A percentile compares a stretch with the other conserved stretches of the same genome.
phyloP scores from a whole-genome alignment of 2,888 invertebrate genomes.

The Andrena hattorfiana region DNA sequence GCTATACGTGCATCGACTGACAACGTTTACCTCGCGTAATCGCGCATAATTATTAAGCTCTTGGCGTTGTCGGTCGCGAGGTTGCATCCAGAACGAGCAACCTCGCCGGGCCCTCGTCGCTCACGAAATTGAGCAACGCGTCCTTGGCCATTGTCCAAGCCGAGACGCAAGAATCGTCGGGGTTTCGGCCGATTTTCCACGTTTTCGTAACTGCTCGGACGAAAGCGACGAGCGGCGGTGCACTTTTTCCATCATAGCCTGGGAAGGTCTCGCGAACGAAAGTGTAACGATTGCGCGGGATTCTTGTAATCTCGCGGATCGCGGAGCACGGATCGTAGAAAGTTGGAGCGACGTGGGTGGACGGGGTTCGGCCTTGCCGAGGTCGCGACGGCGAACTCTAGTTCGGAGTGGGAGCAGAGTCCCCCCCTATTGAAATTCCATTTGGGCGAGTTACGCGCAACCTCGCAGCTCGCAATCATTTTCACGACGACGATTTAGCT shows the following conservation, averaged over 20 bases:
- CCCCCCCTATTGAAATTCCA: slow-evolving; percentile 67
- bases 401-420: background rate
- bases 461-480: slow-evolving; percentile 59
- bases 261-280: background rate
- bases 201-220: slow-evolving; percentile 6
- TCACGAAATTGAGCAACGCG: slow-evolving; percentile 74
- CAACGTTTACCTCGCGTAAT: slow-evolving; percentile 67
- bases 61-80: slow-evolving; percentile 49
- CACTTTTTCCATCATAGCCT: background rate
- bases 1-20: slow-evolving; percentile 74
- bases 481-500: slow-evolving; percentile 67
- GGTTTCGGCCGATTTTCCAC: slow-evolving; percentile 22
- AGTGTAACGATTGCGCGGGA: background rate
- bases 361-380: slow-evolving; percentile 25
- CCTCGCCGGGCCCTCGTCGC: slow-evolving; percentile 8
- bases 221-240: background rate
- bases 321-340: background rate
- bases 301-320: background rate
- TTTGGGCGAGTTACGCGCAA: slow-evolving; percentile 49
- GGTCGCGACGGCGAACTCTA: slow-evolving; percentile 9
- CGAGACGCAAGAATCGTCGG: slow-evolving; percentile 74
- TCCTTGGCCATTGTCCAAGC: slow-evolving; percentile 80
- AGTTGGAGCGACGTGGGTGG: background rate
- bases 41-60: slow-evolving; percentile 70
- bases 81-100: slow-evolving; percentile 40